phyloP scores from a whole-genome alignment of 2,113 vertebrate genomes.

The Plecotus auritus region DNA sequence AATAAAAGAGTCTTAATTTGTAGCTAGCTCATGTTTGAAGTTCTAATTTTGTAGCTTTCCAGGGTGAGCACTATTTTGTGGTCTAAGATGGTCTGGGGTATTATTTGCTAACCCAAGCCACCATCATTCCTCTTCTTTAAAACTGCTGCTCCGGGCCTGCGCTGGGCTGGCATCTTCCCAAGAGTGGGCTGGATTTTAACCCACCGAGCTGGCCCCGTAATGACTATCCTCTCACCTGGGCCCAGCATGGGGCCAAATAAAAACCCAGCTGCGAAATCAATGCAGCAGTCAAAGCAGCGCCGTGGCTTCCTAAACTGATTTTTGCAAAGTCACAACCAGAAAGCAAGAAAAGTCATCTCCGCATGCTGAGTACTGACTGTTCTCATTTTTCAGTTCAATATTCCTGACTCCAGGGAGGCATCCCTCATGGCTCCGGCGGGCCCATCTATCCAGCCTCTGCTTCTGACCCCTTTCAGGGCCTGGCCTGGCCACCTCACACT shows the following conservation, averaged over 20 bases:
- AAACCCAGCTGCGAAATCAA: neutral
- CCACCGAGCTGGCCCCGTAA: neutral
- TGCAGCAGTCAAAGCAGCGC: neutral
- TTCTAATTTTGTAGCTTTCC: slow-evolving; percentile 65
- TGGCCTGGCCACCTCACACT: neutral
- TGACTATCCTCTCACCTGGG: neutral
- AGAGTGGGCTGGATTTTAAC: neutral
- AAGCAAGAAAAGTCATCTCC: neutral
- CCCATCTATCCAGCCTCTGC: neutral
- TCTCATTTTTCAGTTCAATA: neutral
- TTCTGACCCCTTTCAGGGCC: neutral
- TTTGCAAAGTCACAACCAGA: neutral
- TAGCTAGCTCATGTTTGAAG: slow-evolving; percentile 32
- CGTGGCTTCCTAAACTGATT: neutral
- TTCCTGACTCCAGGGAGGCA: neutral
- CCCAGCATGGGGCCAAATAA: neutral
- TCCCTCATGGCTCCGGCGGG: neutral
- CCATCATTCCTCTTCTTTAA: neutral
- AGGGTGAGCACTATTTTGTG: neutral
- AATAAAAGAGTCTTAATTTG: slow-evolving; percentile 66
- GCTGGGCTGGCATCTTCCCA: neutral
- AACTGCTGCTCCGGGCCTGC: neutral
- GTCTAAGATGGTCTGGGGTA: neutral
- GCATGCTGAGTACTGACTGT: fast-evolving
- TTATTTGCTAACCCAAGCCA: slow-evolving; percentile 46